Evolutionary conservation across 2,888 invertebrate species (phyloP).

Genomic region (Cenopis cana): DNA sequence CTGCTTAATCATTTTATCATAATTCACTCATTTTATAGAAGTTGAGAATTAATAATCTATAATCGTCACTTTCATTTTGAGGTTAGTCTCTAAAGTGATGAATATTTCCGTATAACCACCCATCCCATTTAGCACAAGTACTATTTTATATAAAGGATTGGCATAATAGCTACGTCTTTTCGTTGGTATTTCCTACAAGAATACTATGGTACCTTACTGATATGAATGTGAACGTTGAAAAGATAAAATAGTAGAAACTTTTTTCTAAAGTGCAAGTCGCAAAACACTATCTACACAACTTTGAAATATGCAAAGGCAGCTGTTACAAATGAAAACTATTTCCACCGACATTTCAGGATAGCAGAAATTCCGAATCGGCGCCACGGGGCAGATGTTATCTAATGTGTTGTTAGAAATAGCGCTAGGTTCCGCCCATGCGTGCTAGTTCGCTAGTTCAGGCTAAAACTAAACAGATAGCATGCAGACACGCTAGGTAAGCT

Average conservation of each 20-base stretch:
- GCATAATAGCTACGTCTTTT: no score
- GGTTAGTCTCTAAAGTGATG: no score
- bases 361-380: conserved; percentile 26
- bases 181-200: no score
- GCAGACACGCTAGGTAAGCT: conserved; percentile 23
- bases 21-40: no score
- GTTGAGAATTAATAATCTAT: no score
- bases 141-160: no score
- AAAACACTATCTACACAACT: conserved; percentile 12
- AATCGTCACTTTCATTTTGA: no score
- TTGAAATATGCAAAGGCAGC: conserved; percentile 9
- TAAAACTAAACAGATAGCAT: conserved; percentile 24
- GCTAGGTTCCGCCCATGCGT: conserved; percentile 23
- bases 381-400: conserved; percentile 35
- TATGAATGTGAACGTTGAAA: not conserved
- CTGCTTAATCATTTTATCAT: no score
- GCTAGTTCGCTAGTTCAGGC: conserved; percentile 13
- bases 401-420: conserved; percentile 32
- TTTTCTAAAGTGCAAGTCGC: conserved; percentile 1
- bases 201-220: no score
- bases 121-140: no score
- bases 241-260: not conserved
- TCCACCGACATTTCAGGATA: conserved; percentile 19
- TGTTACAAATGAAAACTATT: conserved; percentile 35
- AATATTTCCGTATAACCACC: no score